Evolutionary conservation across 2,797 vertebrate genomes (phyloP).

Genomic region (Sciurus vulgaris): DNA sequence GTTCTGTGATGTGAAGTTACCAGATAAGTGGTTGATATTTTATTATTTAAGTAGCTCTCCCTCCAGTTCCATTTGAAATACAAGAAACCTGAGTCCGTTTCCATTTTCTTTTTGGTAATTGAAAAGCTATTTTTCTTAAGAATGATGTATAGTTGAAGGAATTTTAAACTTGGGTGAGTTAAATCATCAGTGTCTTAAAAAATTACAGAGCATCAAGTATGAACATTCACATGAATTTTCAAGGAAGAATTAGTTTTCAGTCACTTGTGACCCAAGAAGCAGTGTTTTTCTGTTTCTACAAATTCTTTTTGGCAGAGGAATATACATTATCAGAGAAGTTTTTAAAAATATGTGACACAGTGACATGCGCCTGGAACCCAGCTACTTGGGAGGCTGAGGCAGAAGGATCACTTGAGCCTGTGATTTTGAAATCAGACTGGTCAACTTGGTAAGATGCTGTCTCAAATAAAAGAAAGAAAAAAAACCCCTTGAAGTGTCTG

Average conservation of each 20-base stretch:
- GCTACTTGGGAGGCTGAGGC: too few relatives aligned
- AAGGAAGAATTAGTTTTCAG: slow-evolving; percentile 20
- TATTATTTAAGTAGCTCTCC: slow-evolving; percentile 17
- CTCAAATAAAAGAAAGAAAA: too few relatives aligned
- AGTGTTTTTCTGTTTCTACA: not conserved
- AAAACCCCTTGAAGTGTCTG: not conserved
- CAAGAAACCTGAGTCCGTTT: slow-evolving; percentile 16
- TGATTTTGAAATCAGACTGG: too few relatives aligned
- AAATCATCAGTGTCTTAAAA: slow-evolving; percentile 26
- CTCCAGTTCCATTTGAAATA: slow-evolving; percentile 12
- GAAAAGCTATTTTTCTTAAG: slow-evolving; percentile 58
- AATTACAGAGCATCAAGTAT: not conserved
- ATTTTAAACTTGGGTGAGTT: slow-evolving; percentile 51
- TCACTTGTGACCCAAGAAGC: not conserved
- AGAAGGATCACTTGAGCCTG: too few relatives aligned
- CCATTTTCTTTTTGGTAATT: slow-evolving; percentile 33
- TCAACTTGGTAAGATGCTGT: too few relatives aligned
- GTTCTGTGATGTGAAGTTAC: slow-evolving; percentile 9
- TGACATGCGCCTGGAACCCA: too few relatives aligned
- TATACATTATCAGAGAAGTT: slow-evolving; percentile 4
- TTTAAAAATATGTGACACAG: slow-evolving; percentile 11
- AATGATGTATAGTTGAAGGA: slow-evolving; percentile 43
- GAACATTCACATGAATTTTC: slow-evolving; percentile 39
- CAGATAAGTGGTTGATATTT: slow-evolving; percentile 35
- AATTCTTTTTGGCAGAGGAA: slow-evolving; percentile 32